Evolutionary conservation across 2,888 invertebrate genomes (phyloP), one percentile per base, ranked within the genome.

Genomic region (Epirrhoe alternata): DNA sequence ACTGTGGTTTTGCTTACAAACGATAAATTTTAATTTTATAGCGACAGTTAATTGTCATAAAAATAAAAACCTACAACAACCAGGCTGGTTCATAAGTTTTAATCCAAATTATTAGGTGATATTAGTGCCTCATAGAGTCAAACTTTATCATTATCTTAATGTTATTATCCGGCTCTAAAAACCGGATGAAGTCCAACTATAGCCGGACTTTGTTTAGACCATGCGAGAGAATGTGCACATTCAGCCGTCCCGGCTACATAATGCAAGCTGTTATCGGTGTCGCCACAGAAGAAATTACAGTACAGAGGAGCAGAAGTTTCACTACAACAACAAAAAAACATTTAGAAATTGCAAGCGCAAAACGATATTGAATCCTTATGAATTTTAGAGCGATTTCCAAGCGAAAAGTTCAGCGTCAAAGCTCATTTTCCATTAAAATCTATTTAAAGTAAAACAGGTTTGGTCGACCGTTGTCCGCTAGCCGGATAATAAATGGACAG

Each of bases 241-340:
- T 73, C 71, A 67, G 71, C 66, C 69, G 59, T 66, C 73, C 72
- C 59, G 56, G 50, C 59, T 79, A 72, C 77, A 76, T 79, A 79
- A 80, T 78, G 81, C 79, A 77, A 74, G 75, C 78, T 76, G 77
- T 78, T 83, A 82, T 82, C 80, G 74, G 74, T 57, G 50, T 7
- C n/a, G 30, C 49, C 58, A 62, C 50, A 62, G 61, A 59, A 31
- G 7, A 33, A 24, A 45, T 50, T 49, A 24, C 8, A 54, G 38
- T 54, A 54, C 6, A 17, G 42, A 31, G 14, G 14, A 5, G 7
- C 31, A 24, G 0, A 42, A 54, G 10, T 58, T 58, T 45, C 61
- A 58, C 57, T 57, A 5, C 47, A 6, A 47, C 47, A 14, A 14
- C 1, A 16, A 47, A 16, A 5, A 14, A 47, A 47, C 47, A 47